phyloP scores from a whole-genome alignment of 1,140 invertebrate genomes.

The Amphibalanus amphitrite region DNA sequence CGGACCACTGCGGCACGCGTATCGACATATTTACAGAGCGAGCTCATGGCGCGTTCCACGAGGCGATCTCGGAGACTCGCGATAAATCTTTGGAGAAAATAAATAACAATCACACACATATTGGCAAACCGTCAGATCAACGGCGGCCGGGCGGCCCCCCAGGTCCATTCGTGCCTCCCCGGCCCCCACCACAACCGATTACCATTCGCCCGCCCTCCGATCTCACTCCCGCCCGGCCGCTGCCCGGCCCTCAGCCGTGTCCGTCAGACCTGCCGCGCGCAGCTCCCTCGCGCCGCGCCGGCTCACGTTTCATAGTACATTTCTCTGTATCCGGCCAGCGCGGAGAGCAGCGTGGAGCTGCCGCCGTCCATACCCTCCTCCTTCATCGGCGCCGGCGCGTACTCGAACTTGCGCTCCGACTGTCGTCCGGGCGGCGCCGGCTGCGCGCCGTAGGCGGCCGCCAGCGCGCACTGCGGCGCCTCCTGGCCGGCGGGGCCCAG shows the following conservation, averaged over 20 bases:
- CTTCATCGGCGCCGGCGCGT: not conserved
- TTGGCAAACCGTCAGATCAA: not conserved
- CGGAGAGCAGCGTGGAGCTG: slow-evolving; percentile 17
- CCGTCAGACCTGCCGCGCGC: too few relatives aligned
- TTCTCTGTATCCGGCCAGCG: slow-evolving; percentile 16
- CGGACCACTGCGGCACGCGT: not conserved
- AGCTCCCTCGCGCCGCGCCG: too few relatives aligned
- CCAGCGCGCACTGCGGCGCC: not conserved
- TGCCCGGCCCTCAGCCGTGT: too few relatives aligned
- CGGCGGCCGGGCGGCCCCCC: too few relatives aligned
- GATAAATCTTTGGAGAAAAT: not conserved
- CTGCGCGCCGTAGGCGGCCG: not conserved
- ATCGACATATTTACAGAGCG: not conserved
- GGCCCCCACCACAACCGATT: not conserved
- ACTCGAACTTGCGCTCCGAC: not conserved
- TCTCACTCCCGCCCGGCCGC: not conserved
- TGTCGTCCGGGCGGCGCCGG: not conserved
- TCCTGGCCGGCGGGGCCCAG: too few relatives aligned
- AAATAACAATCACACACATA: not conserved
- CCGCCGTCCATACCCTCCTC: slow-evolving; percentile 10
- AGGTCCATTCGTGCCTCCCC: not conserved
- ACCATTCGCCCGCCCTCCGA: too few relatives aligned
- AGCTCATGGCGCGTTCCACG: not conserved
- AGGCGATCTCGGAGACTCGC: not conserved
- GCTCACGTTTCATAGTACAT: slow-evolving; percentile 15